Evolutionary conservation across 2,888 invertebrate species (phyloP), one percentile per base, ranked within the genome.

Genomic region (Macrosiphum euphorbiae): DNA sequence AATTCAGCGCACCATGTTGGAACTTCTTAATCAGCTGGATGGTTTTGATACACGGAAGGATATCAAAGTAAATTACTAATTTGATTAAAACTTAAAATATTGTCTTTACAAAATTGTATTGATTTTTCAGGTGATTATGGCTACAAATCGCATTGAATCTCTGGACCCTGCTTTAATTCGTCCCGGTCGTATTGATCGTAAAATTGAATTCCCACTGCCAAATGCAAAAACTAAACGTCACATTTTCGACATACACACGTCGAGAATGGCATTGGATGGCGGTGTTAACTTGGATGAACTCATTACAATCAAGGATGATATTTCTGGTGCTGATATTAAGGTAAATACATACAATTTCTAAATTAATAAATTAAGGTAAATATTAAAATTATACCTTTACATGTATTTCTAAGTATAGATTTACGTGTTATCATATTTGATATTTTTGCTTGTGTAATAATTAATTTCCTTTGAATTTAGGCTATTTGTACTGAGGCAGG

Each of bases 401-500:
- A 24, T 5, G 24, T 24, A 55, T 55, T 55, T 55, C 24, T 55
- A 24, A 55, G 55, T 55, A 55, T 55, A 55, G 1, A 16, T 55
- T 20, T 55, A 55, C 3, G 24, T 55, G 24, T 24, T 4, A 24
- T 55, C 55, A 55, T 24, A 55, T 24, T 55, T 55, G 24, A 55
- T 24, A 55, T 24, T 55, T 55, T 55, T 55, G 7, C 5, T 55
- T 55, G 55, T 55, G 4, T 55, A 52, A 5, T 84, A 28, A 90
- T 52, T 85, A 0, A 55, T 28, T 85, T 44, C 1, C 52, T 47
- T 41, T 90, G 7, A 47, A 52, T 88, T 52, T 96, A 98, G 98
- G 99, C 99, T n/a, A 99, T 99, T 96, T 99, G 99, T 96, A 99
- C 99, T 20, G 99, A 99, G 96, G 99, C 99, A 94, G 99, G 99